Conservation (phyloP, 2,113 vertebrate species). For the Proteles cristata region DNA sequence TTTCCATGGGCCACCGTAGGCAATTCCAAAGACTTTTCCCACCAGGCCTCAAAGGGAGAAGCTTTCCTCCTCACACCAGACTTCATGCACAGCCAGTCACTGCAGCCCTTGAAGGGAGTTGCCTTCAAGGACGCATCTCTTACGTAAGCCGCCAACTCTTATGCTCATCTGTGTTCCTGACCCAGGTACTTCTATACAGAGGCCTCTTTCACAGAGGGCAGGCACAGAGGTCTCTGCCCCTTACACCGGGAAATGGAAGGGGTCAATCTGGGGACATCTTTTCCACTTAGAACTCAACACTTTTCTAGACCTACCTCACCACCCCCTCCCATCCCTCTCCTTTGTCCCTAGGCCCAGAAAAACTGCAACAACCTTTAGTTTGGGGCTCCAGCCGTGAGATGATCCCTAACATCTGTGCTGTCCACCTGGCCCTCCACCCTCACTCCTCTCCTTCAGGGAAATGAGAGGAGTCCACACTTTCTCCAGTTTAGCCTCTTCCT, state of each 20-base stretch:
- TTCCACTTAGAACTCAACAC: neutral
- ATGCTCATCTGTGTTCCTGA: neutral
- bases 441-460: neutral
- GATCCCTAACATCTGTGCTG: neutral
- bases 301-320: accelerated
- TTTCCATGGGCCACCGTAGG: neutral
- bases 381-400: neutral
- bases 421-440: too few species aligned
- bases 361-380: neutral
- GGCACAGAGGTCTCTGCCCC: neutral
- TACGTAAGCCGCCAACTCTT: too few species aligned
- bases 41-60: neutral
- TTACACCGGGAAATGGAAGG: neutral
- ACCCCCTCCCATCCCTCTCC: neutral
- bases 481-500: neutral
- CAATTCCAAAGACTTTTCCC: neutral
- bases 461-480: neutral
- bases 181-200: neutral
- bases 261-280: neutral
- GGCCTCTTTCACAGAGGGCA: neutral
- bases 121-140: accelerated
- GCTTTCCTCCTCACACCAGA: neutral
- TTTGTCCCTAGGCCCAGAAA: neutral
- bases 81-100: too few species aligned
- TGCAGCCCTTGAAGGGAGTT: neutral